Base-by-base conservation (phyloP, 2,888 invertebrate genomes). In the Eupithecia subumbrata region DNA sequence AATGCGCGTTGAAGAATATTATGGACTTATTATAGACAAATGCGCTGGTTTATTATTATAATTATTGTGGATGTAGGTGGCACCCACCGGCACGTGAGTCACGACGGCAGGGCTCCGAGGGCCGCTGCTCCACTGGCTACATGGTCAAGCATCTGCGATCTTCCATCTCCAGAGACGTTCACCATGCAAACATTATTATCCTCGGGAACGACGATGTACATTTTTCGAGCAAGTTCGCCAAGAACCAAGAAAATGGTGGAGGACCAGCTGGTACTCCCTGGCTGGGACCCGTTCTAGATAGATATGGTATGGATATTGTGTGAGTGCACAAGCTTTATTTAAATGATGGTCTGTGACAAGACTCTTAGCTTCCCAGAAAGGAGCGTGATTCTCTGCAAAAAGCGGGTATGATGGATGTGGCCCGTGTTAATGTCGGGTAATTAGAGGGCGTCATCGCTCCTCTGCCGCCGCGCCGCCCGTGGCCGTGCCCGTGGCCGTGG, bases 31-130 rank as follows among this genome's bases (percentile, higher is more conserved):
- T 81, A 81, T 79, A 80, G 79, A 82, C 82, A 78, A 79, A 84
- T 84, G 82, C 81, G 83, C 73, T 82, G 84, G 82, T 85, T 80
- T 85, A 85, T 84, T 83, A 82, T 85, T 80, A 86, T 86, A 85
- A 87, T 84, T 81, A 72, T 77, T 67, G 76, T 72, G 74, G 56
- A 77, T 66, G 76, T 77, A 74, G 76, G 76, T 67, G 76, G 76
- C 74, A 70, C 74, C 76, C 74, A 77, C 74, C 40, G 64, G 52
- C 22, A 56, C 64, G 74, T 77, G 76, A 77, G 48, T 77, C 76
- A 77, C 40, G 37, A 60, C 56, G 71, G 64, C 72, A 74, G 74
- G 3, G 45, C 68, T n/a, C 34, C 71, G 16, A 30, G 45, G 25
- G 48, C 63, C 25, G 73, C 45, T 69, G 45, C 40, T 34, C 22